Evolutionary conservation across 2,888 invertebrate genomes (phyloP), one percentile per base, ranked within the genome.

Genomic region (Synergus gifuensis): DNA sequence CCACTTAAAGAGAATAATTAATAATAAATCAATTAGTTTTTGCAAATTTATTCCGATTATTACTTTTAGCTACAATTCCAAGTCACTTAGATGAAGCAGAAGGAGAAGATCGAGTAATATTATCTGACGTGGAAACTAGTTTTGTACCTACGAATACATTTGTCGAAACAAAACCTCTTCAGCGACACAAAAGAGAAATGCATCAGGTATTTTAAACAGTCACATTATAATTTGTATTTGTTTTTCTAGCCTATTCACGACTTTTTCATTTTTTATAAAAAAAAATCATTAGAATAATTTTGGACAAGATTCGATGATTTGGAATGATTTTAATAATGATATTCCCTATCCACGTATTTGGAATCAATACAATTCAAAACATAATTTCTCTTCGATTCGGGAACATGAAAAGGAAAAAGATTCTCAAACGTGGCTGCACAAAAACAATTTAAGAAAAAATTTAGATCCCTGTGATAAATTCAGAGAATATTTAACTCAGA

Each of bases 61-160:
- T 44, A 76, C n/a, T 63, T 77, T 63, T 28, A 63, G 73, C 73
- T 36, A 54, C 49, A 54, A 36, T 73, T 40, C 28, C 49, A 54
- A 80, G 54, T 46, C 77, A 79, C 28, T 60, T 83, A 28, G 83
- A 85, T n/a, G 77, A 78, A 16, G 76, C 80, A n/a, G 79, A 94
- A 84, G 79, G 94, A 84, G 94, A 95, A 79, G 94, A 95, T 80
- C 92, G 94, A 77, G 94, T 94, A 69, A 92, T 95, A 0, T 93
- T 95, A 87, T 93, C 94, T 84, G 95, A 95, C 83, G 94, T 94
- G 77, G 93, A 94, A 69, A 95, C 95, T 0, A 95, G 95, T 18
- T 95, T 94, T 86, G 90, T 95, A 63, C 95, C 95, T 0, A 91
- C 92, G 0, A 94, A 94, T 78, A 78, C 81, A 40, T 77, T 80